Evolutionary conservation across 2,113 vertebrate genomes (phyloP), one percentile per base, ranked within the genome.

Genomic region (Dipodomys stephensi): DNA sequence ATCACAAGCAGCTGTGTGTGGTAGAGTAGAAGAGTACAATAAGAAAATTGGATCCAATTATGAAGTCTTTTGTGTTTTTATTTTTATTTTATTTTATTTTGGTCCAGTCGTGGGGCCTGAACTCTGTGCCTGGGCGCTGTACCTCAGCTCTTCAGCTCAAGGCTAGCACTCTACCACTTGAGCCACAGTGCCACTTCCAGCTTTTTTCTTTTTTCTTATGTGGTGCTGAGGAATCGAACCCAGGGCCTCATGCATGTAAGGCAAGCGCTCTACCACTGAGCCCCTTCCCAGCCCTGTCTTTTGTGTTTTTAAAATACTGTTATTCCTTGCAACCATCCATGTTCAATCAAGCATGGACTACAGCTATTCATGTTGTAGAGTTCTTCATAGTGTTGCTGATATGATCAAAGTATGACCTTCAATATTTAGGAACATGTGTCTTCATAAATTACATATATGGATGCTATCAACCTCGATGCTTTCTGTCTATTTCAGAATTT

Each of bases 401-500:
- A 64, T 77, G 20, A 86, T 62, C 69, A 85, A 90, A 92, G 30
- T 27, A 67, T 9, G 25, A 23, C 2, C 30, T 83, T 4, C 32
- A 39, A 16, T 73, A 49, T 65, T 88, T 18, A 46, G 83, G 32
- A 92, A 5, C 15, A 60, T 46, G 10, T 71, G 13, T 77, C 35
- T 77, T 95, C 78, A n/a, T 32, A 35, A 7, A 64, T 88, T 60
- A 72, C 15, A 27, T 78, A 23, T 28, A 8, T 77, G 25, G 13
- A 57, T 90, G n/a, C 25, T 93, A 32, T 73, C 91, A 93, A 80
- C 0, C 6, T 67, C 4, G 5, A 15, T 87, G 9, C 82, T 90
- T 53, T 89, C 62, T 94, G 67, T 92, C 7, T 77, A 35, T 97
- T 98, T 97, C 96, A 98, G 98, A 92, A 97, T 98, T 98, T 98